These are phyloP conservation scores for Synergus gifuensis DNA, from an alignment of 2,888 invertebrate genomes.

Conservation along the genomic window DNA sequence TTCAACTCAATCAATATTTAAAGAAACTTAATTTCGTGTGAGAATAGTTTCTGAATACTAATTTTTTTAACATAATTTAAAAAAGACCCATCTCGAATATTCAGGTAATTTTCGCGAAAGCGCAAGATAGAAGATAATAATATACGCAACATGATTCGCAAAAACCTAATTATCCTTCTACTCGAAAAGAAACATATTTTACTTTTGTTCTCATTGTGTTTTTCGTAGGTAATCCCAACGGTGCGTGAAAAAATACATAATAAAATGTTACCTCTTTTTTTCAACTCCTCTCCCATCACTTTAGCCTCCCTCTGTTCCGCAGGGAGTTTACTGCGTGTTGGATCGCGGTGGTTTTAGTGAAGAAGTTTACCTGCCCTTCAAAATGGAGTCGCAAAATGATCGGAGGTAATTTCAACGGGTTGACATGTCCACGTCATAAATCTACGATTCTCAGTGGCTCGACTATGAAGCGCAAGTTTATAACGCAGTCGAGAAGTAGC, in stretches of 20 bases:
- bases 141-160: background rate
- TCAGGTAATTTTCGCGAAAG: background rate
- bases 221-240: background rate
- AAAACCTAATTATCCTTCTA: background rate
- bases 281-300: background rate
- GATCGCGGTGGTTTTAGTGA: background rate
- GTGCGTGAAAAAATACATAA: background rate
- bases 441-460: background rate
- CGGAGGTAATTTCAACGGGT: background rate
- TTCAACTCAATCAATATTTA: background rate
- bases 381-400: background rate
- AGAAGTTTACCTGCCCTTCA: background rate
- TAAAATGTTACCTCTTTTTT: background rate
- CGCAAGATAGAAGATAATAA: background rate
- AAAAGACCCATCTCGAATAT: background rate
- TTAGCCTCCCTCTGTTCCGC: background rate
- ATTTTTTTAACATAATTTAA: background rate
- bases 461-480: background rate
- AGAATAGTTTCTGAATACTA: background rate
- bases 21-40: background rate
- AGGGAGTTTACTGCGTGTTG: background rate
- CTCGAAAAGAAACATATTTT: background rate
- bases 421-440: background rate
- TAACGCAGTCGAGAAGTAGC: slow-evolving; percentile 38
- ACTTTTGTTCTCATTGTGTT: background rate